Evolutionary conservation across 2,797 vertebrate genomes (phyloP), one percentile per base, ranked within the genome.

Genomic region (Cyclopterus lumpus): DNA sequence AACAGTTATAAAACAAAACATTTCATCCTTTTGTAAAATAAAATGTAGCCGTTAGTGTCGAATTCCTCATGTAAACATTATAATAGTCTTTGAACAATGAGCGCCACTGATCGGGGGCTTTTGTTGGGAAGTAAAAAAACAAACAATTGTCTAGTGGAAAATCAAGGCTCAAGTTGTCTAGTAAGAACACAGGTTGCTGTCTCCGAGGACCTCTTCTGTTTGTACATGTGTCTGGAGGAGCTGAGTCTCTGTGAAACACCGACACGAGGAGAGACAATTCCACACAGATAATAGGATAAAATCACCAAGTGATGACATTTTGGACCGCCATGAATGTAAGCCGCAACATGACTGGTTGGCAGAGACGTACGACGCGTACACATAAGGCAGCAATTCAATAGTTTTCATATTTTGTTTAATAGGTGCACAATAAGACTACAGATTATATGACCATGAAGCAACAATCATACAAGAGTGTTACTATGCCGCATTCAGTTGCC

Each of bases 401-500:
- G 11, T 53, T 15, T 53, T 53, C 51, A 26, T 53, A 53, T 53
- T 10, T 53, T 11, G 14, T 53, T 24, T 53, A 51, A 24, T 22
- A 24, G 20, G 46, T n/a, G 46, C n/a, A 48, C 8, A n/a, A 48
- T 48, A 24, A 26, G 22, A 53, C n/a, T n/a, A 8, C 16, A 51
- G 44, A 28, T 51, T 38, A 55, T 55, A 57, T 54, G 11, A 18
- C 22, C 26, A 51, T 61, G 30, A 42, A 38, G 48, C 67, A 70
- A 42, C 72, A 72, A 11, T 55, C 36, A 53, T 73, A 57, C 59
- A 6, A 38, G 20, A 32, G 46, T 46, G 38, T 75, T 66, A 38
- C 63, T 55, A 72, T 75, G 26, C 57, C 55, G 38, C 24, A 26
- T 81, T 84, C 18, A 32, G 26, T 32, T 76, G 60, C 75, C 72